Evolutionary conservation across 2,888 invertebrate genomes (phyloP).

Genomic region (Drosophila macrospina): DNA sequence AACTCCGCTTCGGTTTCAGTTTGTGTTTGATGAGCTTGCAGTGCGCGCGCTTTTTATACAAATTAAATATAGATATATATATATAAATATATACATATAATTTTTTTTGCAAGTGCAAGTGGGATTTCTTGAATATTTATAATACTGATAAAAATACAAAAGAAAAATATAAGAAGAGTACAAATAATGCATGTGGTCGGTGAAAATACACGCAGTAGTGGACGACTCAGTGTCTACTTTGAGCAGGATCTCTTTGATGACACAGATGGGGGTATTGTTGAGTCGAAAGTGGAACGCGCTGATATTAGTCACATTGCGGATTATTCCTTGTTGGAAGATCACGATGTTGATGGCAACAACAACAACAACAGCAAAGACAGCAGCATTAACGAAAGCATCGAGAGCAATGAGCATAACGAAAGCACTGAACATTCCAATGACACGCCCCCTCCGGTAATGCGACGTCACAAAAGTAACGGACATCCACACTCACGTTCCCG

Average conservation of each 20-base stretch:
- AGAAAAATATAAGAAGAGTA: neutral
- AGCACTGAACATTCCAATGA: conserved; percentile 17
- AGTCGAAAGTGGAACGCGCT: neutral
- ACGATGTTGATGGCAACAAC: conserved; percentile 27
- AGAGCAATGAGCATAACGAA: conserved; percentile 16
- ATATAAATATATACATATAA: too few relatives aligned
- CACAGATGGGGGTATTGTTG: neutral
- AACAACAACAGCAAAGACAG: conserved; percentile 8
- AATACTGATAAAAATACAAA: neutral
- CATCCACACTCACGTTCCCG: conserved; percentile 17
- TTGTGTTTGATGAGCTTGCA: conserved; percentile 14
- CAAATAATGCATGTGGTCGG: conserved; percentile 21
- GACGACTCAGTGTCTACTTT: conserved; percentile 44
- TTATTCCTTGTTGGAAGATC: neutral
- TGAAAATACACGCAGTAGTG: conserved; percentile 20
- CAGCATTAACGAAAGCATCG: conserved; percentile 8
- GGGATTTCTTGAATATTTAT: neutral
- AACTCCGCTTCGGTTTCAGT: conserved; percentile 17
- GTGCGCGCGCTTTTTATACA: conserved; percentile 9
- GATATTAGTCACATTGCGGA: conserved; percentile 2
- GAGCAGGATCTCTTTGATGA: conserved; percentile 43
- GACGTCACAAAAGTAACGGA: conserved; percentile 39
- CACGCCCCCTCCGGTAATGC: conserved; percentile 42
- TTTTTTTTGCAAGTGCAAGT: conserved; percentile 12
- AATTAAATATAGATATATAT: neutral